A percentile compares a stretch with the other conserved stretches of the same genome.
Evolutionary conservation across 2,888 invertebrate species (phyloP).

Genomic region (Harpalus rufipes): DNA sequence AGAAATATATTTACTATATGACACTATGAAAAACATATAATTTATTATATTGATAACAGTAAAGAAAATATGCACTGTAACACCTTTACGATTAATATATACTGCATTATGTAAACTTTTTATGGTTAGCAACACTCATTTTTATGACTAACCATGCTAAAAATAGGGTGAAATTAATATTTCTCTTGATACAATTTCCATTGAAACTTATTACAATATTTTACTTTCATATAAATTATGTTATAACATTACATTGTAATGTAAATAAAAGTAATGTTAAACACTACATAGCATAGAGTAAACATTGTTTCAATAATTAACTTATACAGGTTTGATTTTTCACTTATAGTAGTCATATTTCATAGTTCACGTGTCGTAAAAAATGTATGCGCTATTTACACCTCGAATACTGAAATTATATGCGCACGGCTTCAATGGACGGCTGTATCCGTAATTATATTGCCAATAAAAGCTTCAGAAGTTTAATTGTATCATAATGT

Average conservation of each 20-base stretch:
- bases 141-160: slow-evolving; percentile 2
- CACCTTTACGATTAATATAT: neutral
- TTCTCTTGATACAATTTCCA: slow-evolving; percentile 10
- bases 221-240: slow-evolving; percentile 19
- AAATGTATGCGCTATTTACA: slow-evolving; percentile 16
- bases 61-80: neutral
- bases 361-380: slow-evolving; percentile 26
- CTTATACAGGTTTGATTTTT: slow-evolving; percentile 37
- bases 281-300: neutral
- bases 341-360: slow-evolving; percentile 19
- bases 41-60: slow-evolving; percentile 1
- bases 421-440: slow-evolving; percentile 5
- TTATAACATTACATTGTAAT: slow-evolving; percentile 12
- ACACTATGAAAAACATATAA: neutral
- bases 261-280: slow-evolving; percentile 16
- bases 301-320: slow-evolving; percentile 39
- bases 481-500: neutral
- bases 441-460: slow-evolving; percentile 7
- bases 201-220: neutral
- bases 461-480: neutral
- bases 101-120: neutral
- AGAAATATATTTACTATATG: neutral
- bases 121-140: neutral
- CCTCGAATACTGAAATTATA: slow-evolving; percentile 8
- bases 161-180: slow-evolving; percentile 23